Base-by-base conservation (phyloP, 2,113 vertebrate species). In the Eclectus roratus region DNA sequence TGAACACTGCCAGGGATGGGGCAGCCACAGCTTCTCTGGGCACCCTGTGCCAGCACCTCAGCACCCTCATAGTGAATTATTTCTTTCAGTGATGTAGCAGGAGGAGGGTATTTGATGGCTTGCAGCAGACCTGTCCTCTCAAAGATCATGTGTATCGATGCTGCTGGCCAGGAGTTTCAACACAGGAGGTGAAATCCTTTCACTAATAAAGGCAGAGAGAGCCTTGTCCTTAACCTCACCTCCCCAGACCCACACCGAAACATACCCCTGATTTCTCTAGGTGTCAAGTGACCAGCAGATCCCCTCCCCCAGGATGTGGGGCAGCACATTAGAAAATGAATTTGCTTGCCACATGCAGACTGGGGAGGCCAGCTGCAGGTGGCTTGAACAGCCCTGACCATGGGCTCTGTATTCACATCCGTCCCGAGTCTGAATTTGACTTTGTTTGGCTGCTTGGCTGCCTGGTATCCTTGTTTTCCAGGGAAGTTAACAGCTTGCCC, bases 351-450 rank as follows among this genome's bases (percentile, higher is more conserved):
- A 58, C 33, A 13, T 17, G 33, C 46, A 83, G 58, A 16, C 6
- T 7, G 61, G 43, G 65, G 46, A 70, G 7, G 14, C 77, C 39
- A 83, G 13, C 33, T 65, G 33, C 21, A 39, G 46, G 46, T 6
- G 6, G 20, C 55, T 71, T 24, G 37, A 41, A 55, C 46, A 60
- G 9, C 18, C 71, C 78, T 0, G 0, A 25, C 35, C 35, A 9
- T 0, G 1, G 43, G 52, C 50, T 74, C 68, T 29, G 37, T 9
- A 8, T 23, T 74, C 14, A 3, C 2, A 0, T 10, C 46, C 28
- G 19, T 17, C 69, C 71, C 0, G 1, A 28, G 19, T 35, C 19
- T 84, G 31, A 16, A 28, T 56, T 35, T 53, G 64, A 6, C n/a
- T 64, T 50, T 18, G 68, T n/a, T 76, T 46, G 23, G 4, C 39